These are phyloP conservation scores for Mandrillus leucophaeus DNA, from an alignment of 2,113 vertebrate genomes.

Conservation along the genomic window DNA sequence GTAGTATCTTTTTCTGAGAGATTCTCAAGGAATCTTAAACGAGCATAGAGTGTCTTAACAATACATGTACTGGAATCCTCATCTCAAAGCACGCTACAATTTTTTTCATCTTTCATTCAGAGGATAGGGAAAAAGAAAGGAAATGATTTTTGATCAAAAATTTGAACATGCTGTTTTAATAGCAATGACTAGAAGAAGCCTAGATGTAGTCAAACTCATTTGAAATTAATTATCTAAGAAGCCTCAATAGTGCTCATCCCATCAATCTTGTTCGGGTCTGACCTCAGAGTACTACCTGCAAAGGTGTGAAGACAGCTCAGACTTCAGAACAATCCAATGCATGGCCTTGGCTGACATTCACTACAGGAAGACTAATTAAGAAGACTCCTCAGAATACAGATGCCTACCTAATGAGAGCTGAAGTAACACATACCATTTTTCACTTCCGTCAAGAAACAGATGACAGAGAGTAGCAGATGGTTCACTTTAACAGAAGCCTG, in stretches of 20 bases:
- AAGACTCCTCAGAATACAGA: conserved; percentile 24
- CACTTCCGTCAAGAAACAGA: conserved; percentile 52
- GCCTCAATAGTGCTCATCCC: background rate
- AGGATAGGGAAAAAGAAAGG: background rate
- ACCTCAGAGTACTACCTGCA: conserved; percentile 53
- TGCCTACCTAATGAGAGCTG: background rate
- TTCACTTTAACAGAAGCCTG: background rate
- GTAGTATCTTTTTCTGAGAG: background rate
- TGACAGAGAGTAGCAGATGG: conserved; percentile 49
- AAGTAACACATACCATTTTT: conserved; percentile 56
- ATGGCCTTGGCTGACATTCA: background rate
- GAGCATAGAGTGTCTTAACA: background rate
- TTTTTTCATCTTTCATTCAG: conserved; percentile 10
- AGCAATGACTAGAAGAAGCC: background rate
- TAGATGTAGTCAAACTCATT: background rate
- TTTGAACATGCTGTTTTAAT: background rate
- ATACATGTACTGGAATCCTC: background rate
- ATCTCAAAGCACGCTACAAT: background rate
- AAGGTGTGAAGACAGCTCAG: conserved; percentile 40
- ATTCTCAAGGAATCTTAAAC: background rate
- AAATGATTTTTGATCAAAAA: background rate
- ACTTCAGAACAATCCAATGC: background rate
- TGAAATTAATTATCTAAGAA: conserved; percentile 58
- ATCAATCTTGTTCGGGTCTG: conserved; percentile 52
- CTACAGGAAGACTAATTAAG: conserved; percentile 68